phyloP scores from a whole-genome alignment of 2,113 vertebrate species.

The Chlorodrepanis virens region DNA sequence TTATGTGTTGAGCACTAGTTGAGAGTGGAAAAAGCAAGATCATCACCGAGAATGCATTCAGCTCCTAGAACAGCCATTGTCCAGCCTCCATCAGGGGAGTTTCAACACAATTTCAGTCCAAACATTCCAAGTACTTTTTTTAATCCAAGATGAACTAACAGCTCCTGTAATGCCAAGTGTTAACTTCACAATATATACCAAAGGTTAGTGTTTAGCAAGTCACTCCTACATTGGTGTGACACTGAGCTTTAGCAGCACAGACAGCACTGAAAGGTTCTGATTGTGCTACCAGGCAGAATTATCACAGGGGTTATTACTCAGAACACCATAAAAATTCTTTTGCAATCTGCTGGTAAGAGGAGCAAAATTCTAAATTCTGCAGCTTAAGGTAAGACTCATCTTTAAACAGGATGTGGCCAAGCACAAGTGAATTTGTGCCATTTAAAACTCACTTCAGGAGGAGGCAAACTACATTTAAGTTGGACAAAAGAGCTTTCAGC shows the following conservation, averaged over 20 bases:
- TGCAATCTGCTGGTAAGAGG: neutral
- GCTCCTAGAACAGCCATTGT: neutral
- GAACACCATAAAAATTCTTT: neutral
- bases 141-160: neutral
- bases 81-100: neutral
- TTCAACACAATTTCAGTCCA: neutral
- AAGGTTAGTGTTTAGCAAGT: neutral
- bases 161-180: neutral
- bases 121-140: neutral
- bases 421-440: neutral
- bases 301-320: conserved; percentile 19
- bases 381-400: neutral
- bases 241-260: neutral
- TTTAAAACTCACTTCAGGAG: neutral
- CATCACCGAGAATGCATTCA: neutral
- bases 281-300: neutral
- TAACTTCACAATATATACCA: neutral
- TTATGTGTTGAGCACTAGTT: neutral
- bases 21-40: neutral
- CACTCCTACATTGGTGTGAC: neutral
- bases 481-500: conserved; percentile 33
- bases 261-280: neutral
- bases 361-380: neutral
- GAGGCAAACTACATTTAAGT: neutral
- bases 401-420: conserved; percentile 30